phyloP scores from a whole-genome alignment of 2,797 vertebrate genomes.

The Oreonectes daqikongensis region DNA sequence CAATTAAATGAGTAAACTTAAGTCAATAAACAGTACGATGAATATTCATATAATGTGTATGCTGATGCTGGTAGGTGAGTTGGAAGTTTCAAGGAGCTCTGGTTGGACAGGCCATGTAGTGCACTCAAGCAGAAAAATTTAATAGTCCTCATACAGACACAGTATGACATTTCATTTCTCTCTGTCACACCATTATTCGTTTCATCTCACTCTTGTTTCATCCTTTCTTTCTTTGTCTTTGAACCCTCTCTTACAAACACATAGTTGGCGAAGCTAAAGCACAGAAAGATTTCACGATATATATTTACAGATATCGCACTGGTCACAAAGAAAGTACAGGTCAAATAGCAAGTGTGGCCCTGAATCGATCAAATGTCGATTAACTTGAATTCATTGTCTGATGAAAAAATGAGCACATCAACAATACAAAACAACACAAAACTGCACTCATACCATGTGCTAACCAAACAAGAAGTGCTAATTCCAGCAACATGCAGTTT shows the following conservation, averaged over 20 bases:
- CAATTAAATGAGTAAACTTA: background rate
- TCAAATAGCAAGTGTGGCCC: too few relatives aligned
- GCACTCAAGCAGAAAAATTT: slow-evolving; percentile 70
- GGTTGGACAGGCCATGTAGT: slow-evolving; percentile 32
- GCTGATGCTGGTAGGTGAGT: slow-evolving; percentile 12
- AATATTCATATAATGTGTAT: slow-evolving; percentile 6
- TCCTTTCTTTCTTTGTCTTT: slow-evolving; percentile 6
- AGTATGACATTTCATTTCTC: slow-evolving; percentile 36
- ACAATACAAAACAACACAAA: too few relatives aligned
- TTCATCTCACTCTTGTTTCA: slow-evolving; percentile 41
- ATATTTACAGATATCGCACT: background rate
- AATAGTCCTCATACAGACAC: slow-evolving; percentile 61
- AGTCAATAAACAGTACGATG: background rate
- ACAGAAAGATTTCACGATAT: background rate
- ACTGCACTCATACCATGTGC: too few relatives aligned
- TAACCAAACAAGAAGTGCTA: too few relatives aligned
- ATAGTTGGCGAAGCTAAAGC: slow-evolving; percentile 13
- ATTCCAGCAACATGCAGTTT: too few relatives aligned
- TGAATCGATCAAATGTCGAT: too few relatives aligned
- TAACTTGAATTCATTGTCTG: too few relatives aligned
- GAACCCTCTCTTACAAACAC: slow-evolving; percentile 5
- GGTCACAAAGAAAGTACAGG: background rate
- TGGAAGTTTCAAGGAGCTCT: background rate
- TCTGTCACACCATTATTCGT: slow-evolving; percentile 48
- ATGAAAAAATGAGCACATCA: too few relatives aligned